Evolutionary conservation across 2,888 invertebrate species (phyloP).

Genomic region (Pharmacophagus antenor): DNA sequence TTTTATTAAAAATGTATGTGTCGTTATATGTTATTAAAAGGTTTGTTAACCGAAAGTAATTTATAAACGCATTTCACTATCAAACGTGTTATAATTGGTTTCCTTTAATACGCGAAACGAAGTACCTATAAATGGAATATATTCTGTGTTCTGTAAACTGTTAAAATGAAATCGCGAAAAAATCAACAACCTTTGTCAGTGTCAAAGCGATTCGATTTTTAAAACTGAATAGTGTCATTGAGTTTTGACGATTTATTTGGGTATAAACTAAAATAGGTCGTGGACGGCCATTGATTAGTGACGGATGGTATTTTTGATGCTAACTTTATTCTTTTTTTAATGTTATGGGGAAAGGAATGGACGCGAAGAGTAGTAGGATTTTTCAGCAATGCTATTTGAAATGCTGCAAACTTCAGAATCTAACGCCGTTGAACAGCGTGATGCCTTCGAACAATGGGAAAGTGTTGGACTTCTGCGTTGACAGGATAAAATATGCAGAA

Average conservation of each 20-base stretch:
- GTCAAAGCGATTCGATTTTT: conserved; percentile 54
- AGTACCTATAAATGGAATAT: too few relatives aligned
- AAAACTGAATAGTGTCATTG: conserved; percentile 48
- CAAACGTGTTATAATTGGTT: too few relatives aligned
- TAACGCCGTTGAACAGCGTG: conserved; percentile 65
- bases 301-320: conserved; percentile 52
- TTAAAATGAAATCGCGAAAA: conserved; percentile 5
- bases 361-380: conserved; percentile 66
- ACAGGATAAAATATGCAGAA: conserved; percentile 87
- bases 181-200: conserved; percentile 39
- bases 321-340: conserved; percentile 44
- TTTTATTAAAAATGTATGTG: too few relatives aligned
- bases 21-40: too few relatives aligned
- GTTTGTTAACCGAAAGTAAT: too few relatives aligned
- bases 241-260: conserved; percentile 59
- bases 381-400: conserved; percentile 75
- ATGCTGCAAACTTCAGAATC: conserved; percentile 75
- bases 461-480: conserved; percentile 85
- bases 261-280: conserved; percentile 36
- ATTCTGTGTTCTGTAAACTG: not conserved
- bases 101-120: too few relatives aligned
- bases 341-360: conserved; percentile 68
- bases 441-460: conserved; percentile 72
- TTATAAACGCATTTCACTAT: too few relatives aligned
- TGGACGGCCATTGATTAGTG: conserved; percentile 37